Base-by-base conservation (phyloP, 2,888 invertebrate species). In the Clistopyga incitator region DNA sequence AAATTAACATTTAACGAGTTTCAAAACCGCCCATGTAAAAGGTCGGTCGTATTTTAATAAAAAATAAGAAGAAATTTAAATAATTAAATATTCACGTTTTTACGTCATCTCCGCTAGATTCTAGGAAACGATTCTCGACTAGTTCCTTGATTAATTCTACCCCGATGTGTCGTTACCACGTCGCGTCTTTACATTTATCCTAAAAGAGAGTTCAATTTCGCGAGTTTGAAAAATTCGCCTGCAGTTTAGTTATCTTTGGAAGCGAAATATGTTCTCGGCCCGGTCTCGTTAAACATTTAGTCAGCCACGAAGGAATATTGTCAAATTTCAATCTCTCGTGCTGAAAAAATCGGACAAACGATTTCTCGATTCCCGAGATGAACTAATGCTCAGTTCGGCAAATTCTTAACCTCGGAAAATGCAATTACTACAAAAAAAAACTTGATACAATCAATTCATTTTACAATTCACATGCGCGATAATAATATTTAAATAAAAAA, bases 121-220 rank as follows among this genome's bases (percentile, higher is more conserved):
- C 74, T 54, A 74, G 64, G 65, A 80, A 78, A 52, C 20, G 34
- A 72, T 72, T 79, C 75, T 81, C 84, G 85, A 85, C 84, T 85
- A 85, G 85, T 81, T 82, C 77, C 72, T 78, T 70, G 15, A 79
- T 82, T 75, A 80, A 75, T 77, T 64, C n/a, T 64, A 71, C 47
- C 75, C 50, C 65, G 13, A 42, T 29, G n/a, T 56, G 23, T 23
- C 54, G 54, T 3, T 56, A n/a, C 45, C 29, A 42, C 50, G n/a
- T 18, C 23, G 65, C 56, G 56, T 8, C 59, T 74, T 10, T 34
- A 68, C n/a, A 15, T 50, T 56, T 13, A 77, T 47, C 20, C 59
- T 45, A 59, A 38, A 38, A 72, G n/a, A 45, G 59, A 59, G 59
- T 59, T 29, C 15, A 29, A 45, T 67, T 47, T 47, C 25, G 47